A percentile compares a stretch with the other conserved stretches of the same genome.
phyloP scores from a whole-genome alignment of 2,113 vertebrate genomes.

The Serilophus lunatus region DNA sequence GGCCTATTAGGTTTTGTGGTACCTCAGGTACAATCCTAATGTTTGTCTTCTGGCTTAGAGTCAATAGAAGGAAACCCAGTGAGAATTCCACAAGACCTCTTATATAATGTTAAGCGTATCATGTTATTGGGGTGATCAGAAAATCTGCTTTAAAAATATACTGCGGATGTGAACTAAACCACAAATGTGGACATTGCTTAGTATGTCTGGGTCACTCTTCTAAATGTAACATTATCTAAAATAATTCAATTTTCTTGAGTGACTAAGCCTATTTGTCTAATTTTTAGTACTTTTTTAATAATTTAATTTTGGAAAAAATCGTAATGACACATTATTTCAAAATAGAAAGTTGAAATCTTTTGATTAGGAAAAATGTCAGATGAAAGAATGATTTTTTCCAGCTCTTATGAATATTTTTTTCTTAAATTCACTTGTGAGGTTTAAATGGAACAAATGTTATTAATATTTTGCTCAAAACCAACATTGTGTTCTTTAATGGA shows the following conservation, averaged over 20 bases:
- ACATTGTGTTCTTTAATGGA: background rate
- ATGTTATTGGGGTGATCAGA: background rate
- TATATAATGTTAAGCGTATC: background rate
- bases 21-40: background rate
- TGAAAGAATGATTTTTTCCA: background rate
- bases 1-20: background rate
- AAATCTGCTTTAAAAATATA: background rate
- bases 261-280: background rate
- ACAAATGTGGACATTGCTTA: background rate
- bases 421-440: background rate
- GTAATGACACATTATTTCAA: background rate
- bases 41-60: background rate
- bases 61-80: background rate
- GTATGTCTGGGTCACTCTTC: background rate
- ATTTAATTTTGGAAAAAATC: background rate
- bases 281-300: background rate
- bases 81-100: fast-evolving
- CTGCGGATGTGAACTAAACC: background rate
- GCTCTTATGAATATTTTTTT: background rate
- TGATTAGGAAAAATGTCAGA: background rate
- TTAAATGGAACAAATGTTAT: background rate
- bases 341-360: background rate
- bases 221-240: background rate
- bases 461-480: background rate
- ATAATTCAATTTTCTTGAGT: background rate